These are phyloP conservation scores for Argyra leucocephala DNA, from an alignment of 2,888 invertebrate genomes.

Conservation along the genomic window DNA sequence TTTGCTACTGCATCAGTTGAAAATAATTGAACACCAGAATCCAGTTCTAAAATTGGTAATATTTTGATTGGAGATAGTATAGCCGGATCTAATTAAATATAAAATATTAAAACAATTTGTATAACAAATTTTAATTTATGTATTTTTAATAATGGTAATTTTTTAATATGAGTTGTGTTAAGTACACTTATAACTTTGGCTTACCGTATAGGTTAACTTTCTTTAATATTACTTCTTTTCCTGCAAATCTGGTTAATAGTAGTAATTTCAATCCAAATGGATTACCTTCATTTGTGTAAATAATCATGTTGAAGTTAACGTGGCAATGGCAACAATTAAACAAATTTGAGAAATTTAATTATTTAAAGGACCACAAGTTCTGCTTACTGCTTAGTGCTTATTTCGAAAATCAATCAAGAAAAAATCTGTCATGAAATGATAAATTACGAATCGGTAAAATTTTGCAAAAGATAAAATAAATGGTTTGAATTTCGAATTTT, in stretches of 20 bases:
- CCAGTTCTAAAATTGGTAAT: constrained; percentile 57
- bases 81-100: constrained; percentile 41
- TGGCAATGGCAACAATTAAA: neutral
- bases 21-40: constrained; percentile 55
- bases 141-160: too few relatives aligned
- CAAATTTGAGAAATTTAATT: neutral
- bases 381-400: too few relatives aligned
- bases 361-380: neutral
- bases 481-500: neutral
- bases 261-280: constrained; percentile 65
- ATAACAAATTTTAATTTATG: too few relatives aligned
- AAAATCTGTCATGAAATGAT: too few relatives aligned
- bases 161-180: constrained; percentile 9
- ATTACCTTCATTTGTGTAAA: constrained; percentile 67
- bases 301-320: constrained; percentile 47
- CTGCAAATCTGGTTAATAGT: constrained; percentile 57
- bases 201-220: constrained; percentile 55
- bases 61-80: constrained; percentile 49
- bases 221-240: constrained; percentile 50
- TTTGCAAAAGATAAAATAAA: too few relatives aligned
- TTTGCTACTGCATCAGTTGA: constrained; percentile 62
- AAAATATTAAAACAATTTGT: neutral
- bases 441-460: too few relatives aligned
- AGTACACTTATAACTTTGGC: too few relatives aligned
- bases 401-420: neutral